Evolutionary conservation across 2,113 vertebrate genomes (phyloP).

Genomic region (Burhinus oedicnemus): DNA sequence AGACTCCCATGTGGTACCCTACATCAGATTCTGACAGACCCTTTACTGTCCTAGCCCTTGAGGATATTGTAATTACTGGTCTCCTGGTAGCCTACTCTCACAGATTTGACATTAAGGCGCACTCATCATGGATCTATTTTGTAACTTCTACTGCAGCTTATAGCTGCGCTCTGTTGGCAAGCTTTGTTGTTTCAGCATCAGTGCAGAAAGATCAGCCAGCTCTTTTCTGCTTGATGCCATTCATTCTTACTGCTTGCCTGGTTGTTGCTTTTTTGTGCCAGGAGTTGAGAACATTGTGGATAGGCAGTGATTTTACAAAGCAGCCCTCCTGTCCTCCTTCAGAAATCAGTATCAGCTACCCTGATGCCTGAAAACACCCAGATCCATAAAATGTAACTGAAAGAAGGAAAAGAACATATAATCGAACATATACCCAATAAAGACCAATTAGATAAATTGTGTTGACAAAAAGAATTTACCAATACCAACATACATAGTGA

Average conservation of each 20-base stretch:
- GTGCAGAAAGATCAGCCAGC: constrained; percentile 86
- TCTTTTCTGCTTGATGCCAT: constrained; percentile 85
- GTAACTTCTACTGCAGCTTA: constrained; percentile 83
- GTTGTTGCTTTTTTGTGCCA: constrained; percentile 78
- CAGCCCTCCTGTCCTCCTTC: constrained; percentile 22
- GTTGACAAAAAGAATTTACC: background rate
- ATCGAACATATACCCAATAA: constrained; percentile 27
- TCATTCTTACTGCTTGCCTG: constrained; percentile 85
- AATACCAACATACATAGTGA: background rate
- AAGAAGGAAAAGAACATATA: background rate
- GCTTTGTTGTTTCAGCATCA: constrained; percentile 80
- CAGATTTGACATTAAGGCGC: constrained; percentile 82
- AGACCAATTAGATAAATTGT: constrained; percentile 36
- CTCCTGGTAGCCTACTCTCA: constrained; percentile 83
- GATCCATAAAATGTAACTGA: background rate
- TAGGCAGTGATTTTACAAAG: constrained; percentile 77
- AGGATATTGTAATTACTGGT: constrained; percentile 84
- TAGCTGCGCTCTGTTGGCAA: constrained; percentile 80
- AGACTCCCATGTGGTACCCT: constrained; percentile 80
- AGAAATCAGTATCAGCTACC: constrained; percentile 20
- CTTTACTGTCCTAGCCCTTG: constrained; percentile 84
- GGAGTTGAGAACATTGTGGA: constrained; percentile 84
- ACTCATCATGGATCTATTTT: constrained; percentile 81
- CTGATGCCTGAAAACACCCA: background rate
- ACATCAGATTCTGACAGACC: constrained; percentile 77